These are phyloP conservation scores for Acyrthosiphon pisum DNA, from an alignment of 1,140 invertebrate genomes.

Conservation along the genomic window DNA sequence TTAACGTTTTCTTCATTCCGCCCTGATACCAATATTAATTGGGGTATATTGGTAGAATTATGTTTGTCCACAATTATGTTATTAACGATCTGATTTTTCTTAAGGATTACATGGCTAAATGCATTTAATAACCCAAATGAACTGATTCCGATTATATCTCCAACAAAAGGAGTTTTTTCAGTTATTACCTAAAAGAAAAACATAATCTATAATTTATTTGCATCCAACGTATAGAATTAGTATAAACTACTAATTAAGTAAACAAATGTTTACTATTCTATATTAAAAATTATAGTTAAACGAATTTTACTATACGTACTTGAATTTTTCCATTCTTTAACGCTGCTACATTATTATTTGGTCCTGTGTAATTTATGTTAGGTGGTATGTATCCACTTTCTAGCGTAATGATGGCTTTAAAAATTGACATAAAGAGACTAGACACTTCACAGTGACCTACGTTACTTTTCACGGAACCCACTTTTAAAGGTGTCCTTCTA, in stretches of 20 bases:
- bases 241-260: neutral
- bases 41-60: slow-evolving; percentile 56
- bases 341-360: slow-evolving; percentile 66
- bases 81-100: slow-evolving; percentile 54
- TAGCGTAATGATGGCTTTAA: slow-evolving; percentile 69
- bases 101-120: slow-evolving; percentile 69
- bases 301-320: slow-evolving; percentile 65
- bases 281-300: too few species aligned
- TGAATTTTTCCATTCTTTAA: slow-evolving; percentile 83
- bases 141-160: slow-evolving; percentile 67
- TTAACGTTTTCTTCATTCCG: slow-evolving; percentile 58
- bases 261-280: neutral
- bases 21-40: slow-evolving; percentile 59
- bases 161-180: slow-evolving; percentile 62
- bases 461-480: slow-evolving; percentile 79
- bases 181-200: slow-evolving; percentile 27
- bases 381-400: slow-evolving; percentile 70
- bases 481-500: slow-evolving; percentile 68
- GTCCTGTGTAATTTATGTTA: slow-evolving; percentile 67
- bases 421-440: slow-evolving; percentile 68
- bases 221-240: neutral
- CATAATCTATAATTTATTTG: neutral
- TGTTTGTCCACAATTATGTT: neutral
- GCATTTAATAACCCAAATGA: slow-evolving; percentile 71
- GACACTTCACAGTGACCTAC: slow-evolving; percentile 78